Evolutionary conservation across 2,797 vertebrate genomes (phyloP).

Genomic region (Platalea minor): DNA sequence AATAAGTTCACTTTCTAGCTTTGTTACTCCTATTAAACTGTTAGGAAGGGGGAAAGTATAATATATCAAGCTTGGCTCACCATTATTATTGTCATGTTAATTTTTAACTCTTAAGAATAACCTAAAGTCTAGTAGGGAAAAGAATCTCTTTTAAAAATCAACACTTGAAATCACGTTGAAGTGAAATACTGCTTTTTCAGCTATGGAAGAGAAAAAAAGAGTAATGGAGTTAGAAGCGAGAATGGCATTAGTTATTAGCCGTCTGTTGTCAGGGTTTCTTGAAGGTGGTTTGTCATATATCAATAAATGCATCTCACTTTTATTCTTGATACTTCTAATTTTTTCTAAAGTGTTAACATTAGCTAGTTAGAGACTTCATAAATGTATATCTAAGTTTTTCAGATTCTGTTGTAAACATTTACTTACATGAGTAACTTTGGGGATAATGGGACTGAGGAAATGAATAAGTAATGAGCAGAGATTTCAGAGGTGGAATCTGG

Average conservation of each 20-base stretch:
- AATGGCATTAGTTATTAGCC: background rate
- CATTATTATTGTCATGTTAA: background rate
- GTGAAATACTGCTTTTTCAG: background rate
- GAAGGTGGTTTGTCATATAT: background rate
- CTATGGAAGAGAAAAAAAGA: background rate
- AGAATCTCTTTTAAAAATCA: background rate
- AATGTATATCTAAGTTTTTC: background rate
- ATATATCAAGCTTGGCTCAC: background rate
- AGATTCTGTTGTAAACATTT: background rate
- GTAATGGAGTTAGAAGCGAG: background rate
- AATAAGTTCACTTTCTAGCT: background rate
- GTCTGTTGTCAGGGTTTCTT: slow-evolving; percentile 1
- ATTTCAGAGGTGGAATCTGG: background rate
- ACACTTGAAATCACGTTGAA: background rate
- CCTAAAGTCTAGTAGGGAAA: background rate
- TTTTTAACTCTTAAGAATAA: background rate
- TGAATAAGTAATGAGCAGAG: background rate
- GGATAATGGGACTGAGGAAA: background rate
- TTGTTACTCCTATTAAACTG: background rate
- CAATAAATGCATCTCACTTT: background rate
- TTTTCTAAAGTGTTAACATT: background rate
- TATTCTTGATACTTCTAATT: background rate
- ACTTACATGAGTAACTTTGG: background rate
- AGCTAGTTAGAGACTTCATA: background rate
- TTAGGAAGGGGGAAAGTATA: background rate